Conservation (phyloP, 37 sponge, comb jelly and placozoan species). For the Oopsacas minuta region DNA sequence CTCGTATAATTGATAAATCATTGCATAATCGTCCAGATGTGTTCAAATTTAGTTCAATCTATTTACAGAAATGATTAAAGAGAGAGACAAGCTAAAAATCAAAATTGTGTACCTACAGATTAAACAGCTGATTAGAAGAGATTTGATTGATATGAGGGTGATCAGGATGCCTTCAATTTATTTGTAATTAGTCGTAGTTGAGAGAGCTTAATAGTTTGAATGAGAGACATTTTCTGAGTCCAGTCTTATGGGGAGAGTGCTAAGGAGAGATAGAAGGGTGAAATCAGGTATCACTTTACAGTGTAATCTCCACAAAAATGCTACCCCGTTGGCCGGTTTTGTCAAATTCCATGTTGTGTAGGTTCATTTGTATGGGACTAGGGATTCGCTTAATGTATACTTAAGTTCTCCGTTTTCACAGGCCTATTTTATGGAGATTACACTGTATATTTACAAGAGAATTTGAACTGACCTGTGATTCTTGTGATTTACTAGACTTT, state of each 20-base stretch:
- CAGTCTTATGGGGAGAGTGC: background rate
- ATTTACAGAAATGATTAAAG: background rate
- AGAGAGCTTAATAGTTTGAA: background rate
- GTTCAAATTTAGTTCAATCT: conserved; percentile 16
- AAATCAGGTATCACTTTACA: too few species aligned
- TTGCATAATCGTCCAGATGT: background rate
- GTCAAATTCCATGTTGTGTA: too few species aligned
- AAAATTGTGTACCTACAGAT: background rate
- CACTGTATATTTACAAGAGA: too few species aligned
- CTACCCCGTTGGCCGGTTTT: too few species aligned
- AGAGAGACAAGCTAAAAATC: background rate
- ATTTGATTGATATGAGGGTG: background rate
- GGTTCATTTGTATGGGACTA: too few species aligned
- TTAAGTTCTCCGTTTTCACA: too few species aligned
- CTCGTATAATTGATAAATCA: conserved; percentile 6
- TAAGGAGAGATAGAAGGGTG: background rate
- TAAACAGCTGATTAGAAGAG: background rate
- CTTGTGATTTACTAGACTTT: background rate
- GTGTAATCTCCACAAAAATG: too few species aligned
- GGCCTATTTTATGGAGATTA: too few species aligned
- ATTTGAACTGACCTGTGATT: background rate
- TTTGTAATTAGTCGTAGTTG: background rate
- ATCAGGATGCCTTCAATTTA: background rate
- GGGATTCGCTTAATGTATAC: too few species aligned
- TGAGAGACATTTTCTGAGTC: conserved; percentile 7